These are phyloP conservation scores for Protodeltote pygarga DNA, from an alignment of 2,888 invertebrate species.

Conservation along the genomic window DNA sequence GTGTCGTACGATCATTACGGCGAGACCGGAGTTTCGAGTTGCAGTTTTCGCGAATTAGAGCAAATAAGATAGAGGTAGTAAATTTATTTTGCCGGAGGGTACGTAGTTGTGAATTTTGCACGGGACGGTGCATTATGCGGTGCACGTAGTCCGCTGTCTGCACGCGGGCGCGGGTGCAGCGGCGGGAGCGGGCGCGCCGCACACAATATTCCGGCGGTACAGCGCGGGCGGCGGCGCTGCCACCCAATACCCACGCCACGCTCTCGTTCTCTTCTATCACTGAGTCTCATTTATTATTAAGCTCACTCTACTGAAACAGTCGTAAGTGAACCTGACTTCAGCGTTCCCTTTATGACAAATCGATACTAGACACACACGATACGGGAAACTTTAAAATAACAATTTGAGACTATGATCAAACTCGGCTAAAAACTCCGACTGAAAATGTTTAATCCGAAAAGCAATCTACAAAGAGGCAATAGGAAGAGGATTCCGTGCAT, in stretches of 20 bases:
- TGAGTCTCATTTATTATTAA: constrained; percentile 81
- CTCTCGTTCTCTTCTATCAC: constrained; percentile 72
- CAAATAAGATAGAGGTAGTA: constrained; percentile 83
- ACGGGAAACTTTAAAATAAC: constrained; percentile 31
- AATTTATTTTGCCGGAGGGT: constrained; percentile 81
- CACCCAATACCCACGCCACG: too few relatives aligned
- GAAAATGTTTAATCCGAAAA: constrained; percentile 78
- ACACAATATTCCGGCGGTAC: constrained; percentile 64
- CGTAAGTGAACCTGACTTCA: constrained; percentile 69
- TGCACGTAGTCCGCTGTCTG: constrained; percentile 83
- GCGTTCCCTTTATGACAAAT: constrained; percentile 65
- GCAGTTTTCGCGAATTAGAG: constrained; percentile 80
- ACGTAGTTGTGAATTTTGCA: constrained; percentile 84
- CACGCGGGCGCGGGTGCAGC: constrained; percentile 63
- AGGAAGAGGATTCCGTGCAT: constrained; percentile 81
- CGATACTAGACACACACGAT: constrained; percentile 42
- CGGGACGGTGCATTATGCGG: constrained; percentile 82
- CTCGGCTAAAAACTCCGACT: constrained; percentile 51
- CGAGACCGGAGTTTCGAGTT: constrained; percentile 61
- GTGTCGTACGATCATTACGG: constrained; percentile 62
- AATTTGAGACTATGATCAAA: constrained; percentile 36
- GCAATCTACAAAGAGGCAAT: constrained; percentile 81
- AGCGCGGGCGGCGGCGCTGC: too few relatives aligned
- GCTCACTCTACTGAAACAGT: constrained; percentile 67
- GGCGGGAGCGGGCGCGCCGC: constrained; percentile 56